Evolutionary conservation across 1,140 invertebrate genomes (phyloP), one percentile per base, ranked within the genome.

Genomic region (Listronotus oregonensis): DNA sequence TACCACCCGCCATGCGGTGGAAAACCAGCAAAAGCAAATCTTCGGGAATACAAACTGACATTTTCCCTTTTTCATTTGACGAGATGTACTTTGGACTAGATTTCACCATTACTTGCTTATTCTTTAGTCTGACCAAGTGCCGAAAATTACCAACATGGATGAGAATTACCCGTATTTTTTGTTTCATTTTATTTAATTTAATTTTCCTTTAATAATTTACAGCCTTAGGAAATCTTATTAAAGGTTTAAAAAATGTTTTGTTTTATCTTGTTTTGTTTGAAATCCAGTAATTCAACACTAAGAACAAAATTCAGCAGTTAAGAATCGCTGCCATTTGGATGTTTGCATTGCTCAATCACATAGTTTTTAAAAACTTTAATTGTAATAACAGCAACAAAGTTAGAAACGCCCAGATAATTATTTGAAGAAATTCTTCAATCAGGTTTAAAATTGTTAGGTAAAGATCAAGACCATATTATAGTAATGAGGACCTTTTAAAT

Each of bases 351-450:
- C 12, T 50, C 4, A 50, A 50, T 50, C n/a, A 10, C 17, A 6
- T 18, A 11, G 6, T 50, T 8, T 50, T 50, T 17, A 50, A 50
- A 21, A 50, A 50, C 47, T 3, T 31, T 50, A 21, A 2, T 50
- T 11, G 18, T 50, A 10, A 50, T 50, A 10, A 50, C 47, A 3
- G 47, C 47, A n/a, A 21, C 17, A 1, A 21, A 27, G 27, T 50
- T n/a, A 50, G 18, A 50, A 17, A 50, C 2, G 14, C 9, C 1
- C 15, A 50, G 3, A 11, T 21, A 3, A n/a, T 27, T 31, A 8
- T 21, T 50, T 3, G n/a, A 50, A 10, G 47, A 50, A 3, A 50
- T 50, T 31, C 21, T 21, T 1, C 1, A 50, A 6, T 18, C 21
- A n/a, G 21, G n/a, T 50, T 50, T 50, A 31, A 50, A 17, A 9